These are phyloP conservation scores for Petromus typicus DNA, from an alignment of 2,113 vertebrate species.

Conservation along the genomic window DNA sequence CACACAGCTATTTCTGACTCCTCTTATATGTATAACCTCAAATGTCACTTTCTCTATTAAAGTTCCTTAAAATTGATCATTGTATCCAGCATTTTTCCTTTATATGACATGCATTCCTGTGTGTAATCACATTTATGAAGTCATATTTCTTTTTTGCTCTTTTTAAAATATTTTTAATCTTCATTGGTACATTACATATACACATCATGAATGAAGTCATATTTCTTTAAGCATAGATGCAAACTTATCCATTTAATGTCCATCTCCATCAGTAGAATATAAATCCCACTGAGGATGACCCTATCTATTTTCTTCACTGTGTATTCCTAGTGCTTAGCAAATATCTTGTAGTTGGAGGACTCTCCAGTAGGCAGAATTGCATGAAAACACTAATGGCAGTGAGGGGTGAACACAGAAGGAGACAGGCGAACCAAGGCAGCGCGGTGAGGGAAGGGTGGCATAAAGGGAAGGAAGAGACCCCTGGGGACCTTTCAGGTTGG, in stretches of 20 bases:
- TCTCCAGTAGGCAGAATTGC: background rate
- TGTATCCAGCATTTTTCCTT: background rate
- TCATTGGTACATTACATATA: too few relatives aligned
- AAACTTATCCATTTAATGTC: background rate
- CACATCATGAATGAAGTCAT: too few relatives aligned
- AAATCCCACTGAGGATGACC: background rate
- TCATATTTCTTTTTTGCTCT: background rate
- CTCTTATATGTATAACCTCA: background rate
- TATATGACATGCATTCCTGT: background rate
- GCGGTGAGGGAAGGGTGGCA: too few relatives aligned
- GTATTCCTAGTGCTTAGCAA: background rate
- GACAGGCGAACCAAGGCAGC: background rate
- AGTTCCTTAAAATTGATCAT: background rate
- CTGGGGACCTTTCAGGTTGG: background rate
- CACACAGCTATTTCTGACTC: background rate
- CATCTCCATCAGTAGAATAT: background rate
- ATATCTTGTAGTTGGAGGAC: background rate
- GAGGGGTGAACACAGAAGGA: background rate
- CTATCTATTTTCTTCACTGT: background rate
- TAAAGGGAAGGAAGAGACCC: background rate
- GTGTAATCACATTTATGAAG: background rate
- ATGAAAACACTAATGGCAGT: background rate
- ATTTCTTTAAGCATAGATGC: background rate
- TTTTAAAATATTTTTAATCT: too few relatives aligned
- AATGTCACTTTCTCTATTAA: background rate